Conservation (phyloP, 2,888 invertebrate species). For the Aromia moschata region DNA sequence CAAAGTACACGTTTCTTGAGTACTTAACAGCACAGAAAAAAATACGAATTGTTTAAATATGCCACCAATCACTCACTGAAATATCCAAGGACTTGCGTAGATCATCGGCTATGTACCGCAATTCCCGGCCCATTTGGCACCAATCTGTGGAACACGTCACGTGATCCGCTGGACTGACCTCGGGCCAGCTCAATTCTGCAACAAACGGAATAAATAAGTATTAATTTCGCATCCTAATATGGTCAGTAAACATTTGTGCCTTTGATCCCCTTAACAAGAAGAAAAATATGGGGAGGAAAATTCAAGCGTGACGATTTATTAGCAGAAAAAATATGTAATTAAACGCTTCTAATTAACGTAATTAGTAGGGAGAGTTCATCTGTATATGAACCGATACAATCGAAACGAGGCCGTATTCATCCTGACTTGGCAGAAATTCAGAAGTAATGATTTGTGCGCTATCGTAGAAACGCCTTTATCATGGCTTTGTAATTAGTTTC, state of each 20-base stretch:
- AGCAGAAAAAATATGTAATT: not conserved
- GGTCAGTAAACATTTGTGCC: not conserved
- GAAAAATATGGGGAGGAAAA: not conserved
- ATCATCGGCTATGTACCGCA: not conserved
- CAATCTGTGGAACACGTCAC: constrained; percentile 16
- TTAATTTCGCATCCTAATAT: constrained; percentile 18
- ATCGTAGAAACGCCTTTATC: constrained; percentile 58
- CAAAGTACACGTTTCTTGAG: too few relatives aligned
- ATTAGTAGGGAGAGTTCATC: not conserved
- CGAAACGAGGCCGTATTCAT: constrained; percentile 37
- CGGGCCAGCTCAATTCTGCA: constrained; percentile 16
- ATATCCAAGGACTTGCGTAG: not conserved
- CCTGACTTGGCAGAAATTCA: constrained; percentile 37
- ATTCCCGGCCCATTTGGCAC: constrained; percentile 17
- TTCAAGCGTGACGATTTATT: not conserved
- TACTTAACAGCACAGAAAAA: too few relatives aligned
- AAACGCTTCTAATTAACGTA: not conserved
- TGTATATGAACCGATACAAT: constrained; percentile 18
- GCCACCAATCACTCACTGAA: not conserved
- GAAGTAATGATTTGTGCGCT: constrained; percentile 48
- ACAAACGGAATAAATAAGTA: constrained; percentile 25
- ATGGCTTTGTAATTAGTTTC: constrained; percentile 61
- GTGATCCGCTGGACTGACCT: constrained; percentile 1
- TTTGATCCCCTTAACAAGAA: not conserved
- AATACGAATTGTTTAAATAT: too few relatives aligned